Conservation (phyloP, 2,888 invertebrate species). For the Cantharis flavilabris region DNA sequence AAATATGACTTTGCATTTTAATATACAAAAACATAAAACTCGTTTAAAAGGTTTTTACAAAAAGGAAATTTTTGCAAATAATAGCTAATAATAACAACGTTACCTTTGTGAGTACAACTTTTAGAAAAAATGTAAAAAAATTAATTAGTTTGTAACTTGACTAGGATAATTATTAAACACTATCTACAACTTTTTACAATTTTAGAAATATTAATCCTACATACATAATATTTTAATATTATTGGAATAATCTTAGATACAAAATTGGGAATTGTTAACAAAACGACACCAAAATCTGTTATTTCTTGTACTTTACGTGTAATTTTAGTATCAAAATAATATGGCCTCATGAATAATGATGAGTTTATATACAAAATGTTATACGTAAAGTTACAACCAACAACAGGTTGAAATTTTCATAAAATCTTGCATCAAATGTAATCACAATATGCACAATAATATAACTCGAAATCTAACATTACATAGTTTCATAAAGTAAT, state of each 20-base stretch:
- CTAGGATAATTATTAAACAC: conserved; percentile 37
- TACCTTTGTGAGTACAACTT: conserved; percentile 11
- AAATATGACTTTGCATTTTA: conserved; percentile 9
- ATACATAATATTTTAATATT: conserved; percentile 30
- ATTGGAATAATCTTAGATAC: conserved; percentile 39
- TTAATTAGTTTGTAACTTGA: conserved; percentile 33
- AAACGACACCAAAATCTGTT: conserved; percentile 23
- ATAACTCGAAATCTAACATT: conserved; percentile 28
- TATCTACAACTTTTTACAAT: conserved; percentile 45
- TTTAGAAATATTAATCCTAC: conserved; percentile 42
- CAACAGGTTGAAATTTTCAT: conserved; percentile 18
- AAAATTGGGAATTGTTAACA: conserved; percentile 25
- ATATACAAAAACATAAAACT: conserved; percentile 18
- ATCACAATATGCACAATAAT: conserved; percentile 32
- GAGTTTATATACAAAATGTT: conserved; percentile 23
- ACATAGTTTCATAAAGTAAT: conserved; percentile 23
- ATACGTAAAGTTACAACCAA: conserved; percentile 20
- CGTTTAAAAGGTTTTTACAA: neutral
- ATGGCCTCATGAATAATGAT: conserved; percentile 19
- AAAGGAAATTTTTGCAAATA: conserved; percentile 5
- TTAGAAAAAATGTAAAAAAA: conserved; percentile 6
- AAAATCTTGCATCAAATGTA: conserved; percentile 28
- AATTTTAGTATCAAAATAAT: conserved; percentile 30
- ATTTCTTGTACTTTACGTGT: conserved; percentile 17
- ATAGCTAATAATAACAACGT: neutral